A percentile compares a stretch with the other conserved stretches of the same genome.
Evolutionary conservation across 2,113 vertebrate species (phyloP).

Genomic region (Nansenia antarctica): DNA sequence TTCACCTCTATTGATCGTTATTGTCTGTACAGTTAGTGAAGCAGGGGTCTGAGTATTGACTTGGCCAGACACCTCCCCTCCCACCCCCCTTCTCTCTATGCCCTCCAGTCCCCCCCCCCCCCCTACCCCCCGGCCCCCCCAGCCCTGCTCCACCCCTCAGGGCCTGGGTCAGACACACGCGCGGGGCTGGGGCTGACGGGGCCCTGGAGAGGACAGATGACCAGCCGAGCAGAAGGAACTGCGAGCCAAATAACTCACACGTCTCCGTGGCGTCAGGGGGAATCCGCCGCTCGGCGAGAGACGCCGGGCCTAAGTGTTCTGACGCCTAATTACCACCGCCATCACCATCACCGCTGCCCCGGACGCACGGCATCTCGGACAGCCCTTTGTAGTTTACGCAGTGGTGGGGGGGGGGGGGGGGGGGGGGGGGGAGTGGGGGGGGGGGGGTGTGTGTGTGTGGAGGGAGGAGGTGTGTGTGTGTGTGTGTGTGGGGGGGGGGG

Average conservation of each 20-base stretch:
- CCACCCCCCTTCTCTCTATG: background rate
- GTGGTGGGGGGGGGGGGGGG: background rate
- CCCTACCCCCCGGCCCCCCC: slow-evolving; percentile 29
- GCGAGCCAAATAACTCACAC: slow-evolving; percentile 63
- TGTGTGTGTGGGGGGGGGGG: slow-evolving; percentile 22
- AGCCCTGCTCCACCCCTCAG: slow-evolving; percentile 1
- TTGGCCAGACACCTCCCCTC: background rate
- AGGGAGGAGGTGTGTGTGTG: slow-evolving; percentile 47
- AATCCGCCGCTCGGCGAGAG: slow-evolving; percentile 51
- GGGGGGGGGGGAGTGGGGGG: slow-evolving; percentile 23
- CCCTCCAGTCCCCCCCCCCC: slow-evolving; percentile 7
- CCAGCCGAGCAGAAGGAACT: slow-evolving; percentile 72
- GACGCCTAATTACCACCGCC: slow-evolving; percentile 75
- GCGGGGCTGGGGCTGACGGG: slow-evolving; percentile 63
- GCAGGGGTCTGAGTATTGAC: slow-evolving; percentile 63
- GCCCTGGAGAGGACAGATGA: slow-evolving; percentile 70
- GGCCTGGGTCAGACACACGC: slow-evolving; percentile 18
- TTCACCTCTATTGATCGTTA: slow-evolving; percentile 72
- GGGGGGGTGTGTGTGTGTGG: slow-evolving; percentile 22
- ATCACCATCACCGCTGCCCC: slow-evolving; percentile 38
- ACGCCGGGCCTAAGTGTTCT: slow-evolving; percentile 69
- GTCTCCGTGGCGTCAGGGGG: slow-evolving; percentile 70
- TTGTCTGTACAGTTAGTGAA: slow-evolving; percentile 70
- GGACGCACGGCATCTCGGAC: too few relatives aligned
- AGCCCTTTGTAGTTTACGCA: slow-evolving; percentile 63